phyloP scores from a whole-genome alignment of 2,888 invertebrate species.

The Drosophila mimica region DNA sequence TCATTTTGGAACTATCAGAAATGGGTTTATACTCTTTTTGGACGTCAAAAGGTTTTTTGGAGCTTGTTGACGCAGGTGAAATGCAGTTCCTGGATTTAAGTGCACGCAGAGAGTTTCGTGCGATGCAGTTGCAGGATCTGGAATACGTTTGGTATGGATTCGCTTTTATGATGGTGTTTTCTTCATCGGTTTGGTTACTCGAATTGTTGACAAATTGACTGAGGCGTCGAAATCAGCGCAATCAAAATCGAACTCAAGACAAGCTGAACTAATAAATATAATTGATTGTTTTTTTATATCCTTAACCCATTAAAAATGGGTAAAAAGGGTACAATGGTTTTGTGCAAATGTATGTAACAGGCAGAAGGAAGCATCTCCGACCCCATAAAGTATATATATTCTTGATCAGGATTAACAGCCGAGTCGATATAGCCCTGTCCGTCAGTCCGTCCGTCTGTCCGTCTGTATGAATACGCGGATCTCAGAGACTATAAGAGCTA shows the following conservation, averaged over 20 bases:
- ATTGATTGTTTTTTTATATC: neutral
- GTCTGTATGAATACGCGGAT: too few relatives aligned
- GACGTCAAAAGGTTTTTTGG: conserved; percentile 62
- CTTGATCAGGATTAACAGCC: too few relatives aligned
- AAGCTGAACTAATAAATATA: neutral
- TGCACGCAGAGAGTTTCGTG: conserved; percentile 51
- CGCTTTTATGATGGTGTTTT: conserved; percentile 56
- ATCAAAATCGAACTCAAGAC: neutral
- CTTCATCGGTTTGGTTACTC: conserved; percentile 49
- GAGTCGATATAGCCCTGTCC: too few relatives aligned
- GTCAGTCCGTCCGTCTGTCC: too few relatives aligned
- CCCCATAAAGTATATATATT: too few relatives aligned
- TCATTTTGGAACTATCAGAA: conserved; percentile 68
- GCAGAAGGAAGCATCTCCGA: too few relatives aligned
- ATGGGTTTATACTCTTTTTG: conserved; percentile 67
- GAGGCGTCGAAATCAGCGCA: neutral
- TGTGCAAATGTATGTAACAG: too few relatives aligned
- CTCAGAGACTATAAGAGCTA: too few relatives aligned
- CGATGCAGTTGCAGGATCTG: conserved; percentile 75
- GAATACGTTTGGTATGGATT: conserved; percentile 74
- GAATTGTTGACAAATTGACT: conserved; percentile 47
- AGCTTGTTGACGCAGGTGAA: conserved; percentile 68
- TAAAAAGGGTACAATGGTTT: too few relatives aligned
- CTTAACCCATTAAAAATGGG: too few relatives aligned
- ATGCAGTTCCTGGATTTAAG: conserved; percentile 64